Base-by-base conservation (phyloP, 1,140 invertebrate species). In the Drosophila tropicalis region DNA sequence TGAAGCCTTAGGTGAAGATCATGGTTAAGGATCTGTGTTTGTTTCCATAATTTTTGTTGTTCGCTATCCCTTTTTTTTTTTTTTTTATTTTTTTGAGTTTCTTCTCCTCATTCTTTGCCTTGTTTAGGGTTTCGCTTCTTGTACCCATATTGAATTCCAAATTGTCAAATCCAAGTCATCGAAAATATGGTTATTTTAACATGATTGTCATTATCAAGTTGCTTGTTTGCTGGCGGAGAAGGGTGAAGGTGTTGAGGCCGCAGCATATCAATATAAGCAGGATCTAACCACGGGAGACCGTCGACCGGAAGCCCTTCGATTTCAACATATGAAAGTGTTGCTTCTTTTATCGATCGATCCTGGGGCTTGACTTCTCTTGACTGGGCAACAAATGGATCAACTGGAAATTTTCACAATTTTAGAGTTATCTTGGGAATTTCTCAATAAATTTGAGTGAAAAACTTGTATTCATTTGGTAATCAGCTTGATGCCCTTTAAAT, bases 1-100 rank as follows among this genome's bases (percentile, higher is more conserved):
- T 47, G 72, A 75, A 76, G 63, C 72, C 72, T 60, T 69, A 51
- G 44, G 44, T 51, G 44, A 51, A 22, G 44, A 51, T 22, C 44
- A 51, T 51, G 44, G 44, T 19, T 22, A 51, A 56, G 56, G 56
- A 58, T 36, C 56, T 34, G 17, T 57, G 7, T 36, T 57, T 15
- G 6, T 22, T n/a, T 57, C n/a, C n/a, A 10, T 56, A 15, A 32
- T 56, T 32, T 17, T 55, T 29, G n/a, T 29, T 13, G 19, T 22
- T 56, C 7, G 22, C 12, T 56, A 7, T 6, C 19, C 22, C 29
- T 32, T 36, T 36, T n/a, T n/a, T n/a, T n/a, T n/a, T n/a, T n/a
- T n/a, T n/a, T n/a, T n/a, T n/a, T n/a, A n/a, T n/a, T n/a, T n/a
- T n/a, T 56, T 56, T 34, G 25, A 15, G 13, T 4, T 56, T 29